Evolutionary conservation across 2,797 vertebrate species (phyloP).

Genomic region (Ceyx erithaca): DNA sequence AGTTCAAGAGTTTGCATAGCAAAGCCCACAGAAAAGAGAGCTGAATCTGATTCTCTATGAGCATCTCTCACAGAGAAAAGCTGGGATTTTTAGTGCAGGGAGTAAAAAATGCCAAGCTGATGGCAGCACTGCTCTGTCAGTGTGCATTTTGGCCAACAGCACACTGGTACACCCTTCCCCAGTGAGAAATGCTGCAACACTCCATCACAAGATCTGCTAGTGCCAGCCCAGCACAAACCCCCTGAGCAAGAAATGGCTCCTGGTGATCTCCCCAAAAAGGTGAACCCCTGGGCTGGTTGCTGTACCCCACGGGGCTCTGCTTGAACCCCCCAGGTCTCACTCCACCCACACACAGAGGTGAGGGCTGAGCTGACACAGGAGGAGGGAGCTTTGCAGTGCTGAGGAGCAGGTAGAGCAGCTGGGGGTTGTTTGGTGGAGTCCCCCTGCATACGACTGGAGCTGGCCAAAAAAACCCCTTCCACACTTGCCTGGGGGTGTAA

Average conservation of each 20-base stretch:
- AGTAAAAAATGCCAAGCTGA: background rate
- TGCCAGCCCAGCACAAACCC: background rate
- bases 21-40: background rate
- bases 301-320: rapidly evolving
- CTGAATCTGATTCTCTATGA: background rate
- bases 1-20: background rate
- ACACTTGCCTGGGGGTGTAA: background rate
- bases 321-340: background rate
- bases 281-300: rapidly evolving
- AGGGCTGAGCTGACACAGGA: rapidly evolving
- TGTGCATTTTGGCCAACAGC: background rate
- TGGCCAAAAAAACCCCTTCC: background rate
- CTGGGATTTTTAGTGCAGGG: background rate
- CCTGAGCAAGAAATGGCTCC: background rate
- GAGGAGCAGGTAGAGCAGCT: background rate
- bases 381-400: background rate
- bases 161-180: background rate
- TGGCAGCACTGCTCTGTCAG: background rate
- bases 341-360: background rate
- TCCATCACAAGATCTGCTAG: background rate
- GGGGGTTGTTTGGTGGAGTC: background rate
- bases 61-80: background rate
- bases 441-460: background rate
- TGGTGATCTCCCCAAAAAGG: background rate
- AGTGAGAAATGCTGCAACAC: background rate